Conservation (phyloP, 1,140 invertebrate species). For the Venturia canescens region DNA sequence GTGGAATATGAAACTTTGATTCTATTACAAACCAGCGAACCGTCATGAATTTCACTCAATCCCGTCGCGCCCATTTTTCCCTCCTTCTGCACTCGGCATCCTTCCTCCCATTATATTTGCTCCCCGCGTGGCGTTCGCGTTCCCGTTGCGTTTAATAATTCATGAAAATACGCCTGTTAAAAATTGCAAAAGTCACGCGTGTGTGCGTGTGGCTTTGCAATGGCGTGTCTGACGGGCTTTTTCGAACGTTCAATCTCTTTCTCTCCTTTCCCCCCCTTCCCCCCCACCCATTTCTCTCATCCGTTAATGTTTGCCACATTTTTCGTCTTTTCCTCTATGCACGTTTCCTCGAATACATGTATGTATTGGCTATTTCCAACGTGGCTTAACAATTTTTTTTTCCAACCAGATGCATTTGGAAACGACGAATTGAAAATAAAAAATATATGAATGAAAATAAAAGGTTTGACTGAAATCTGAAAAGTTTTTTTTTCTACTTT, state of each 20-base stretch:
- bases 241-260: conserved; percentile 1
- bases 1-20: conserved; percentile 38
- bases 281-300: background rate
- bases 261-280: background rate
- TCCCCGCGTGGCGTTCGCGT: background rate
- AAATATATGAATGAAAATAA: too few relatives aligned
- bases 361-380: too few relatives aligned
- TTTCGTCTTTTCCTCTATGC: too few relatives aligned
- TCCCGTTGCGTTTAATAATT: conserved; percentile 40
- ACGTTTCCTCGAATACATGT: too few relatives aligned
- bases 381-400: too few relatives aligned
- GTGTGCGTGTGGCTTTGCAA: conserved; percentile 29
- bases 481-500: too few relatives aligned
- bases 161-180: conserved; percentile 36
- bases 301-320: background rate
- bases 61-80: conserved; percentile 9
- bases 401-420: too few relatives aligned
- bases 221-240: conserved; percentile 21
- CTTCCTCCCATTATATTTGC: background rate
- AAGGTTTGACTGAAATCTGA: too few relatives aligned
- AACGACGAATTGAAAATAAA: too few relatives aligned
- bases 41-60: conserved; percentile 40
- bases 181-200: conserved; percentile 37
- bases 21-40: conserved; percentile 28
- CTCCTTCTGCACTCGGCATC: background rate